These are phyloP conservation scores for Petrolisthes cinctipes DNA, from an alignment of 2,888 invertebrate genomes.

Conservation along the genomic window DNA sequence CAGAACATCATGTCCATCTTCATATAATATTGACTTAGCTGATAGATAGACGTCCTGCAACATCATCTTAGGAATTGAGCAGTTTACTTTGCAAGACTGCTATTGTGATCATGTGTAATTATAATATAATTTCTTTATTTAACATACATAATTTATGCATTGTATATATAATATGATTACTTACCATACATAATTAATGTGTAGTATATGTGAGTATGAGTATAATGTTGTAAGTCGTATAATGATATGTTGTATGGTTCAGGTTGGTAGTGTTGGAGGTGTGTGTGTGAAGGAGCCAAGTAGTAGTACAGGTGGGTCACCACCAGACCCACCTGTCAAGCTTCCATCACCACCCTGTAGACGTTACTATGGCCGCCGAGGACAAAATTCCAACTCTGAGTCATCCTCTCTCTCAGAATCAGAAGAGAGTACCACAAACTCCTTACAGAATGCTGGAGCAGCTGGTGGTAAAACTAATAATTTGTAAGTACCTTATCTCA, in stretches of 20 bases:
- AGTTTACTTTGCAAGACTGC: too few relatives aligned
- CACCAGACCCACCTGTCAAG: conserved; percentile 32
- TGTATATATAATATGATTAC: too few relatives aligned
- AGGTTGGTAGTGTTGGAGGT: not conserved
- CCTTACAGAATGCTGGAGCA: conserved; percentile 22
- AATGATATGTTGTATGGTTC: not conserved
- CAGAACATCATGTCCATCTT: too few relatives aligned
- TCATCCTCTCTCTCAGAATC: conserved; percentile 49
- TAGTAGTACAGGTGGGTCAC: not conserved
- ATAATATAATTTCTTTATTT: too few relatives aligned
- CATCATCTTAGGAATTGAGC: too few relatives aligned
- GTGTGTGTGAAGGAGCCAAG: not conserved
- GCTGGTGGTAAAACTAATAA: conserved; percentile 40
- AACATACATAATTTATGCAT: too few relatives aligned
- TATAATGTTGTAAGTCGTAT: not conserved
- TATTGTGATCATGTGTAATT: too few relatives aligned
- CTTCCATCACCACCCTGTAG: conserved; percentile 54
- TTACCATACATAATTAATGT: too few relatives aligned
- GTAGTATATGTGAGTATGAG: too few relatives aligned
- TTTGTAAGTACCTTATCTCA: conserved; percentile 33
- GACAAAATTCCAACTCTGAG: conserved; percentile 40
- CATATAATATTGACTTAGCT: too few relatives aligned
- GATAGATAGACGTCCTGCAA: too few relatives aligned
- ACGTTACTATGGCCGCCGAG: conserved; percentile 58
- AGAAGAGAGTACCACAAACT: conserved; percentile 33